Evolutionary conservation across 2,797 vertebrate genomes (phyloP), one percentile per base, ranked within the genome.

Genomic region (Microctenopoma lineatum): DNA sequence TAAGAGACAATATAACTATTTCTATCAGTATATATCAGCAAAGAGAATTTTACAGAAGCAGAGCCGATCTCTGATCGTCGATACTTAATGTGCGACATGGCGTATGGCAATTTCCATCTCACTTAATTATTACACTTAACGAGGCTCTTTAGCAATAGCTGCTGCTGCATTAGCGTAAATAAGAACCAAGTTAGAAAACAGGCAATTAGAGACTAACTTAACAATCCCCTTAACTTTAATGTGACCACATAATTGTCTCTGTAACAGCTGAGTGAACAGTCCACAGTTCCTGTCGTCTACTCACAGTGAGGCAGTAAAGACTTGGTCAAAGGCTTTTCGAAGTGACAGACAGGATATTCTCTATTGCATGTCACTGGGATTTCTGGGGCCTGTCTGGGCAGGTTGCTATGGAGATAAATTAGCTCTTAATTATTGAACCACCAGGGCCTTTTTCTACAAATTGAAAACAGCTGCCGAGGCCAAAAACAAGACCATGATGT

Each of bases 371-470:
- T 18, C 41, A 38, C 34, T n/a, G 21, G 42, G 50, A 58, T 47
- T 71, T 71, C 57, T 27, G 34, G 4, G 38, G 27, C 21, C 36
- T 59, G 34, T 2, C 41, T 8, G 26, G 21, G 12, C 55, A 46
- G 44, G 42, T 68, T 65, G 25, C 46, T 50, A 14, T 50, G 27
- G 34, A 64, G 60, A 69, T 65, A 50, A 52, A 21, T 38, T 50
- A 25, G 34, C 38, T 60, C 3, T 58, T 42, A 67, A 57, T 3
- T 5, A 65, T 15, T 36, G 13, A 41, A 27, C 25, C 38, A 12
- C 32, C 32, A 25, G 27, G 36, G 21, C 27, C 7, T 18, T 70
- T 38, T 11, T 27, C 26, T 36, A 15, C 18, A 13, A 18, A 7
- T 7, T n/a, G 42, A 45, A 45, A 45, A n/a, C 42, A 45, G 42